Evolutionary conservation across 2,888 invertebrate species (phyloP).

Genomic region (Panopea generosa): DNA sequence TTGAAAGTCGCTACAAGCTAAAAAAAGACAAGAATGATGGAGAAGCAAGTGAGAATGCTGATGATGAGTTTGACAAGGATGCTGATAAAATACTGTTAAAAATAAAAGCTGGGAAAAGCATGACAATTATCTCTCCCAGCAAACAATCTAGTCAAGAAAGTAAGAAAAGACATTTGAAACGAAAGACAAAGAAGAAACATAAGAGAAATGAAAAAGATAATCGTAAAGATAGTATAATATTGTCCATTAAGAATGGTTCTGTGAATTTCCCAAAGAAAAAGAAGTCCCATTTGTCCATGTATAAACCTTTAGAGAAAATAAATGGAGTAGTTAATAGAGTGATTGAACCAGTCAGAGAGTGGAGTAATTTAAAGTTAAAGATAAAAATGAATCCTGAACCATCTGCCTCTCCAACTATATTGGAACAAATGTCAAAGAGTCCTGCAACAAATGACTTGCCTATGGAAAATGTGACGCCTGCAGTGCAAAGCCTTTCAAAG

Average conservation of each 20-base stretch:
- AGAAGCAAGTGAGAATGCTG: neutral
- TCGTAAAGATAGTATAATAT: slow-evolving; percentile 43
- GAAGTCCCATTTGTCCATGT: neutral
- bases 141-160: slow-evolving; percentile 22
- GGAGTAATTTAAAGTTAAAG: slow-evolving; percentile 42
- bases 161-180: slow-evolving; percentile 20
- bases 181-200: slow-evolving; percentile 42
- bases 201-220: slow-evolving; percentile 28
- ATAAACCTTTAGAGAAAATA: neutral
- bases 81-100: slow-evolving; percentile 55
- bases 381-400: slow-evolving; percentile 38
- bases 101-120: slow-evolving; percentile 52
- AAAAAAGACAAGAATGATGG: slow-evolving; percentile 1
- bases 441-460: too few relatives aligned
- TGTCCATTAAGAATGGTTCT: slow-evolving; percentile 51
- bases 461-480: neutral
- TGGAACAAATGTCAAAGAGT: neutral
- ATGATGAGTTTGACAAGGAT: slow-evolving; percentile 1
- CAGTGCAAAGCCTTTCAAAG: neutral
- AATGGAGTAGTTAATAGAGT: slow-evolving; percentile 28
- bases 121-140: slow-evolving; percentile 49
- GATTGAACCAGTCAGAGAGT: slow-evolving; percentile 29
- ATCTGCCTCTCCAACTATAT: neutral
- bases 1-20: neutral
- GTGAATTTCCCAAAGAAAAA: slow-evolving; percentile 34